These are phyloP conservation scores for Erinaceus europaeus DNA, from an alignment of 2,113 vertebrate species.

Conservation along the genomic window DNA sequence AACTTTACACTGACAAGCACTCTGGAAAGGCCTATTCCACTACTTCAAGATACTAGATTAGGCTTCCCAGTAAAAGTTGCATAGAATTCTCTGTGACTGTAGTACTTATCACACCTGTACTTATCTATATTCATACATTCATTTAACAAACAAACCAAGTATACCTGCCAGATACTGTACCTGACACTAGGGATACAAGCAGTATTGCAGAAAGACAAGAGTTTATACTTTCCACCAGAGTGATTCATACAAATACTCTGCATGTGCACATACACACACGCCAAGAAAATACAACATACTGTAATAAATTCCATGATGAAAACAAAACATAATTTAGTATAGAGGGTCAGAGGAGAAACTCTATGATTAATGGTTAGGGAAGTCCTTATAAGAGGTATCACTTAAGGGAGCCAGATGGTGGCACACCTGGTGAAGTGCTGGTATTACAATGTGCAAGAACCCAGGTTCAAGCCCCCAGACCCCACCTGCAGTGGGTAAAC, in stretches of 20 bases:
- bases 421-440: too few relatives aligned
- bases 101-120: not conserved
- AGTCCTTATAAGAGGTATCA: not conserved
- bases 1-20: not conserved
- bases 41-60: not conserved
- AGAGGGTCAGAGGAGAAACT: not conserved
- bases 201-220: not conserved
- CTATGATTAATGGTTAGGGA: not conserved
- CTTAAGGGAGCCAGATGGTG: conserved; percentile 12
- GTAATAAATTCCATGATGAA: not conserved
- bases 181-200: not conserved
- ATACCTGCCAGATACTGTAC: not conserved
- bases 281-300: not conserved
- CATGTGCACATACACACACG: not conserved
- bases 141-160: not conserved
- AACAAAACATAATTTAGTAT: not conserved
- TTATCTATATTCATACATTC: not conserved
- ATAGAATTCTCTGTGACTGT: not conserved
- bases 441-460: too few relatives aligned
- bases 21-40: not conserved
- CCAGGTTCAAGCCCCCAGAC: too few relatives aligned
- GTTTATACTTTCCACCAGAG: not conserved
- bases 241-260: not conserved
- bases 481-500: too few relatives aligned
- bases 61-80: not conserved